Evolutionary conservation across 2,888 invertebrate species (phyloP).

Genomic region (Troides oblongomaculatus): DNA sequence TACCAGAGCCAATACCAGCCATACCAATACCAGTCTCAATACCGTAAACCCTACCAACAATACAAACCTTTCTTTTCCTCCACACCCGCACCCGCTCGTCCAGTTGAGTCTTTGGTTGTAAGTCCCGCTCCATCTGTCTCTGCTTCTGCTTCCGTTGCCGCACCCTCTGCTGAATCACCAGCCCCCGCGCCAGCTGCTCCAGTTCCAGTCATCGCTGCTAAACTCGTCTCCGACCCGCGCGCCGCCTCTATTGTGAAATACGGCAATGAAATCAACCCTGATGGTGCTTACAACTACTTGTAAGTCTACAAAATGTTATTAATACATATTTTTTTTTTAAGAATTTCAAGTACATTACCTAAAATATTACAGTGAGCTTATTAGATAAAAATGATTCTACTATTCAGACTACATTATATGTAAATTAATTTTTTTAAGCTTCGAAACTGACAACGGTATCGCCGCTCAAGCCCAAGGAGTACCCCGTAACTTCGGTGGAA

Average conservation of each 20-base stretch:
- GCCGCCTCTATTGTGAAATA: constrained; percentile 52
- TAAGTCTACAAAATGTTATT: constrained; percentile 43
- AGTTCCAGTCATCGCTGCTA: constrained; percentile 36
- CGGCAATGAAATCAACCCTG: constrained; percentile 64
- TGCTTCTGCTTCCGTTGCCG: constrained; percentile 31
- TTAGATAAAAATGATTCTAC: neutral
- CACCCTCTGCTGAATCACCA: constrained; percentile 26
- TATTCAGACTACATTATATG: neutral
- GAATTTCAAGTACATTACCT: too few species aligned
- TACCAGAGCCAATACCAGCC: constrained; percentile 31
- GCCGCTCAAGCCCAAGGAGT: constrained; percentile 79
- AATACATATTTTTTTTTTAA: neutral
- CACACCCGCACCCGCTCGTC: constrained; percentile 26
- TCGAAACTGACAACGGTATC: constrained; percentile 83
- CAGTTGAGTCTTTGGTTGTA: constrained; percentile 7
- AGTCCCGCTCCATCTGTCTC: constrained; percentile 21
- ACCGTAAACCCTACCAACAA: constrained; percentile 30
- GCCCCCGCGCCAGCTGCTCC: constrained; percentile 36
- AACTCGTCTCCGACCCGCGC: constrained; percentile 41
- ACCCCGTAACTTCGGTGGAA: constrained; percentile 73
- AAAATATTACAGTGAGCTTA: neutral
- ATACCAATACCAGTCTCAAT: constrained; percentile 29
- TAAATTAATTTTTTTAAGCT: constrained; percentile 53
- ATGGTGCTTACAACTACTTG: constrained; percentile 75
- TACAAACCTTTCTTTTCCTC: constrained; percentile 33